phyloP scores from a whole-genome alignment of 2,797 vertebrate genomes.

The Melanogrammus aeglefinus region DNA sequence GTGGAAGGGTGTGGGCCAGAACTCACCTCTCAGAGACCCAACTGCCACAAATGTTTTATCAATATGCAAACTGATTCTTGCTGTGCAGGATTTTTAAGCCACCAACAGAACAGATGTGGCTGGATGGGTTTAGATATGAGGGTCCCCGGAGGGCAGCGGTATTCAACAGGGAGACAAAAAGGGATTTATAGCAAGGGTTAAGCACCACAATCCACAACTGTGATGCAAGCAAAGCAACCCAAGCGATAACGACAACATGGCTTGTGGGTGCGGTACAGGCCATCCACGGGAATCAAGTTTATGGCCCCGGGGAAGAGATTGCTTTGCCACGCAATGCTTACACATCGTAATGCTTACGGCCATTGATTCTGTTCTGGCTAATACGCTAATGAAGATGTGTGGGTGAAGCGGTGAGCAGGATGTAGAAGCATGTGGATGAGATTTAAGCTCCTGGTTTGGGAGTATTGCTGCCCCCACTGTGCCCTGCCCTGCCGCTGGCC shows the following conservation, averaged over 20 bases:
- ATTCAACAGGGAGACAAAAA: background rate
- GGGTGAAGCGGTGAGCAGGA: background rate
- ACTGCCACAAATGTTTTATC: background rate
- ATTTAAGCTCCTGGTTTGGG: background rate
- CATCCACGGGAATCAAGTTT: background rate
- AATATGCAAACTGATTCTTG: too few species aligned
- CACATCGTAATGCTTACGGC: background rate
- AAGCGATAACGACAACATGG: background rate
- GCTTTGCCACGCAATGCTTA: background rate
- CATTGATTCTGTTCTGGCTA: background rate
- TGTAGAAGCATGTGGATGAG: background rate
- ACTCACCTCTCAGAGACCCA: background rate
- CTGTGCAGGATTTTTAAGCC: background rate
- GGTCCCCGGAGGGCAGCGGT: background rate
- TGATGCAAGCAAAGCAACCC: background rate
- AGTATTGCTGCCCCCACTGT: background rate
- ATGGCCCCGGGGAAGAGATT: background rate
- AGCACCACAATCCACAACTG: background rate
- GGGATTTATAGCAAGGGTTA: background rate
- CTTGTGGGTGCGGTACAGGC: background rate
- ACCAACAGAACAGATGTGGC: background rate
- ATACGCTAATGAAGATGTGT: background rate
- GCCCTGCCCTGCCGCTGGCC: background rate
- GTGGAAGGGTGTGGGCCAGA: slow-evolving; percentile 24
- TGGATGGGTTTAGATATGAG: background rate